Evolutionary conservation across 2,797 vertebrate species (phyloP).

Genomic region (Diplodus sargus): DNA sequence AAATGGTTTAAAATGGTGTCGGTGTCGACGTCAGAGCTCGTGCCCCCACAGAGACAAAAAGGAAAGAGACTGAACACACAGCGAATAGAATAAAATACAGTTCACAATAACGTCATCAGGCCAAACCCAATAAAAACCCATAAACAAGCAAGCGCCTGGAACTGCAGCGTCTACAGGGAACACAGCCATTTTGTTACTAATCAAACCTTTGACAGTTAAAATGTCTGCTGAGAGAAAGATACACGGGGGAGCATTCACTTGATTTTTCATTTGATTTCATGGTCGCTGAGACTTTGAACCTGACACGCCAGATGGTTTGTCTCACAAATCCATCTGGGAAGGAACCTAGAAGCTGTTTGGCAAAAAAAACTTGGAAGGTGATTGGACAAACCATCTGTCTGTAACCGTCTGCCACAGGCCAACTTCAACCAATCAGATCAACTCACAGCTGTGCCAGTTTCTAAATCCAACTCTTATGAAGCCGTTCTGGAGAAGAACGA

Average conservation of each 20-base stretch:
- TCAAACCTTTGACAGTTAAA: background rate
- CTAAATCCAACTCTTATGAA: too few species aligned
- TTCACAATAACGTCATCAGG: background rate
- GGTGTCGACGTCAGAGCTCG: background rate
- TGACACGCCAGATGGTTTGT: too few species aligned
- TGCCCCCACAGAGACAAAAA: background rate
- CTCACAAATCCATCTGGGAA: too few species aligned
- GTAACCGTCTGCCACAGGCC: too few species aligned
- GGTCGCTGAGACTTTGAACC: too few species aligned
- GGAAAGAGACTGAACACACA: background rate
- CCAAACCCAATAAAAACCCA: too few species aligned
- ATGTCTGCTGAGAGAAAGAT: background rate
- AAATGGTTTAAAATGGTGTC: constrained; percentile 13
- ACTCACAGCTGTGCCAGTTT: too few species aligned
- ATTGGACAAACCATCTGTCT: too few species aligned
- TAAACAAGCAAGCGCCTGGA: background rate
- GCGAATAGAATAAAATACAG: background rate
- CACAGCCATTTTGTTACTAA: background rate
- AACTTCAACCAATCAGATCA: too few species aligned
- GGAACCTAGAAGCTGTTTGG: too few species aligned
- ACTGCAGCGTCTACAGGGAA: background rate
- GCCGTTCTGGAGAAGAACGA: too few species aligned
- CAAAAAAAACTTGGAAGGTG: too few species aligned
- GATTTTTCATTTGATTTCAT: background rate
- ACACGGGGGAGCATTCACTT: background rate